A percentile compares a stretch with the other conserved stretches of the same genome.
These are phyloP conservation scores for Ciconia boyciana DNA, from an alignment of 2,113 vertebrate genomes.

Conservation along the genomic window DNA sequence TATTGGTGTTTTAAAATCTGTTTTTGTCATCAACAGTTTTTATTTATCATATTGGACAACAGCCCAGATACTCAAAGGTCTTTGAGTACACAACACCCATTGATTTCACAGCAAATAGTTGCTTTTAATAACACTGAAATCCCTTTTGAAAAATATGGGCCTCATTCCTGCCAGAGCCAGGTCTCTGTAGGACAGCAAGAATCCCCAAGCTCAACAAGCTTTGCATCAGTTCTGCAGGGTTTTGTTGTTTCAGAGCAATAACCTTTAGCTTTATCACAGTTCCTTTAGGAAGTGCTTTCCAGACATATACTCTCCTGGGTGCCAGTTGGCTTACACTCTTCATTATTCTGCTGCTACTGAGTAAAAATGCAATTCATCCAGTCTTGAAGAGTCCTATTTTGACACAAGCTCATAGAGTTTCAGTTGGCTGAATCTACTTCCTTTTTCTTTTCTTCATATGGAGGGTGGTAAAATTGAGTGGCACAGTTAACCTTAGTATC, in stretches of 20 bases:
- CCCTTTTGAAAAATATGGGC: background rate
- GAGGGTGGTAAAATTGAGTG: background rate
- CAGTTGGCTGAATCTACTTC: background rate
- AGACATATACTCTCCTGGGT: background rate
- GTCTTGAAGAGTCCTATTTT: background rate
- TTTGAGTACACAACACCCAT: background rate
- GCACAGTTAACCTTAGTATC: background rate
- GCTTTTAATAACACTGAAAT: conserved; percentile 1
- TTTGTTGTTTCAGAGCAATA: background rate
- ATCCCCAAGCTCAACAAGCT: background rate
- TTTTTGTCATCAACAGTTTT: background rate
- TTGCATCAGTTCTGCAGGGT: background rate
- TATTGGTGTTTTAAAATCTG: background rate
- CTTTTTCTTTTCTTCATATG: background rate
- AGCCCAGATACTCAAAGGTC: background rate
- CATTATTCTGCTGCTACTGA: background rate
- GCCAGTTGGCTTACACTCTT: background rate
- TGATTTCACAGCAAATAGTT: conserved; percentile 16
- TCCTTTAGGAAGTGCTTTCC: background rate
- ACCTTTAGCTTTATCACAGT: background rate
- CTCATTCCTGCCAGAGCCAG: background rate
- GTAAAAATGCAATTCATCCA: background rate
- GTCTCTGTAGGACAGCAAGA: background rate
- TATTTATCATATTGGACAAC: background rate
- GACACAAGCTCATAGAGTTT: background rate